These are phyloP conservation scores for Yponomeuta sedellus DNA, from an alignment of 2,888 invertebrate genomes.

Conservation along the genomic window DNA sequence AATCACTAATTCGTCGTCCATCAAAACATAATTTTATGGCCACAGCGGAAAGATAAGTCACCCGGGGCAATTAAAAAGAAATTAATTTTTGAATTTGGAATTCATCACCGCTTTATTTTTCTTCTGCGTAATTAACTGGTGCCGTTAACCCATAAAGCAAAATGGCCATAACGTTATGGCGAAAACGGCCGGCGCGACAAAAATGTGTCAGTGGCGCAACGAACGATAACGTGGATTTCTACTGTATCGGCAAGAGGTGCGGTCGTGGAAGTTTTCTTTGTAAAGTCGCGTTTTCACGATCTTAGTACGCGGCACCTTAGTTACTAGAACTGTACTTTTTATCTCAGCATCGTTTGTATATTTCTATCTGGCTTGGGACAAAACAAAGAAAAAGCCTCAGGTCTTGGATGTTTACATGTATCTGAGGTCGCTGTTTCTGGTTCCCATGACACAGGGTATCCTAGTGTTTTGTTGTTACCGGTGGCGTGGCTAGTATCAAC, in stretches of 20 bases:
- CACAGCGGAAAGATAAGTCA: background rate
- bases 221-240: conserved; percentile 16
- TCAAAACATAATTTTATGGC: background rate
- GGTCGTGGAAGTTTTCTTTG: background rate
- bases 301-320: too few relatives aligned
- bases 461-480: too few relatives aligned
- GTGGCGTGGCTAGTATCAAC: too few relatives aligned
- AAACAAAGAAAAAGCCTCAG: too few relatives aligned
- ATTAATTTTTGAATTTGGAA: background rate
- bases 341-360: too few relatives aligned
- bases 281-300: too few relatives aligned
- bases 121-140: background rate
- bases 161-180: conserved; percentile 10
- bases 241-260: background rate
- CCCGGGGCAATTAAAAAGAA: background rate
- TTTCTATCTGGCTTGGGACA: too few relatives aligned
- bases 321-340: too few relatives aligned
- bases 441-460: too few relatives aligned
- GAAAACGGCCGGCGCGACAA: conserved; percentile 2
- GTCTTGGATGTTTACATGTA: too few relatives aligned
- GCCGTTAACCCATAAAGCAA: conserved; percentile 9
- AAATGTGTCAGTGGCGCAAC: conserved; percentile 14
- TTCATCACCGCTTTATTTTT: background rate
- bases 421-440: too few relatives aligned
- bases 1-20: background rate